Base-by-base conservation (phyloP, 2,113 vertebrate species). In the Burhinus oedicnemus region DNA sequence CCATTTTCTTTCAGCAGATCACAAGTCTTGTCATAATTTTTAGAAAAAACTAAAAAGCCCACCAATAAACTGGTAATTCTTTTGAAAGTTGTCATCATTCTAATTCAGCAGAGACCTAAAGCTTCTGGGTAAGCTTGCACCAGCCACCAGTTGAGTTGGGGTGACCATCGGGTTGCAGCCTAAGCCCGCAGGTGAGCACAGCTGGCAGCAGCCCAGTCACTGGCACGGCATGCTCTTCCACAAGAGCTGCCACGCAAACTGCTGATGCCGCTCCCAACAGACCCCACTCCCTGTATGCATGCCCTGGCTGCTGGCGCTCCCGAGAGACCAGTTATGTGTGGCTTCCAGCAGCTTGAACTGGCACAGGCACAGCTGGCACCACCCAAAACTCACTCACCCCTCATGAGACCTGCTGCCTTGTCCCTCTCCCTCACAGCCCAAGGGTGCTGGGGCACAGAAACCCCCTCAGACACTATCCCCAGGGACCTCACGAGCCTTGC, bases 301-400 rank as follows among this genome's bases (percentile, higher is more conserved):
- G 4, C 8, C 42, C 65, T 30, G 8, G 9, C 7, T 83, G 19
- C 36, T 57, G 32, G 15, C 22, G 8, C 30, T 58, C 77, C 30
- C 22, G 12, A 12, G 7, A 52, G 17, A 11, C 22, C 5, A 1
- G 27, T 1, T 83, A 23, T 9, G 4, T 7, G 14, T 8, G 8
- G 42, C 44, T 49, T 60, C 45, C 42, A 34, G 64, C 52, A 61
- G 60, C 66, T 13, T 68, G 25, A 79, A 45, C 25, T 7, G 23
- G 82, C 22, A 52, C 49, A 27, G 62, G 42, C 38, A 71, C 8
- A 65, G 30, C 15, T 16, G 34, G 36, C 49, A 57, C 7, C 40
- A 87, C 11, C 40, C 54, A 62, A 13, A 18, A 45, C 61, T 27
- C 69, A 21, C 34, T 82, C 51, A 30, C 3, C 13, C 15, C 11